Base-by-base conservation (phyloP, 2,113 vertebrate genomes). In the Coptodon bakossiorum region DNA sequence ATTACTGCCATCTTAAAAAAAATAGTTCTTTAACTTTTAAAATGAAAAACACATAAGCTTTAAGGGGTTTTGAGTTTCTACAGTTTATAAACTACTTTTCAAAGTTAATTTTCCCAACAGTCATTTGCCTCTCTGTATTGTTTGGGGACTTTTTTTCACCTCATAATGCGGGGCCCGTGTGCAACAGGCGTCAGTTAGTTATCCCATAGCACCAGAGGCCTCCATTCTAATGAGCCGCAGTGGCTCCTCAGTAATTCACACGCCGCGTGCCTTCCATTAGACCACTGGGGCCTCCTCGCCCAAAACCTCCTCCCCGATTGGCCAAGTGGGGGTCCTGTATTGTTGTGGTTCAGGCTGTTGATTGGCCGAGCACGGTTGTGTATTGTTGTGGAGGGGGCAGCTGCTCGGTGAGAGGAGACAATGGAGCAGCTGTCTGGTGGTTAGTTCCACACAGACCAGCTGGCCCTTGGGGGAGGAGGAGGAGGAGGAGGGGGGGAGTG, bases 371-470 rank as follows among this genome's bases (percentile, higher is more conserved):
- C 81, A 61, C 90, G 88, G 95, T 93, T 96, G 97, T 97, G 98
- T 98, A 98, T 98, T 98, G 98, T 98, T 98, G 95, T 95, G 93
- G 93, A 95, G 95, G 94, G 95, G 97, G 97, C 97, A 97, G 97
- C 96, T 97, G 96, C 96, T 97, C 96, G 96, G 98, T 98, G 98
- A 98, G 97, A 96, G 96, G 96, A 98, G 97, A 99, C 99, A 99
- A 99, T 99, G 96, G 98, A 97, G 98, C 98, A 99, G 99, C 99
- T 99, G 99, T 99, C 98, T 97, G 96, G 97, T 97, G 94, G 95
- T 97, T 98, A 97, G 98, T 97, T 97, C 97, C 97, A 97, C 98
- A 98, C 97, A 98, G 96, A 97, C 99, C 99, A 99, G 99, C 99
- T 99, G 99, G 95, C 95, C 92, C 92, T 90, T 86, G 87, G 90